Base-by-base conservation (phyloP, 1,140 invertebrate genomes). In the Drosophila aff. region DNA sequence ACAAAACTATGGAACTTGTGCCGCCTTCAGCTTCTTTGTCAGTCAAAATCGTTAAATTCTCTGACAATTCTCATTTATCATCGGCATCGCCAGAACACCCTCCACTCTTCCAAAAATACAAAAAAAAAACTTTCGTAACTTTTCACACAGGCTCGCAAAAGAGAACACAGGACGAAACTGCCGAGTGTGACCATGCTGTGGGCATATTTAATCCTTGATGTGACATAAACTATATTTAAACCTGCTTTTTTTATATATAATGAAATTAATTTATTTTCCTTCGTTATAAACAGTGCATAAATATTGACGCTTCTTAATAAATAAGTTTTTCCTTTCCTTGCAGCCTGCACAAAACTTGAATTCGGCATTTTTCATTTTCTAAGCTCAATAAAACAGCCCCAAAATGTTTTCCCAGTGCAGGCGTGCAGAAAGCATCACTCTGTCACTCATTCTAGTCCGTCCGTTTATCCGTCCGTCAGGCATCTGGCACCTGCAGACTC, bases 21-120 rank as follows among this genome's bases (percentile, higher is more conserved):
- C 44, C 36, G 62, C 44, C 23, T 50, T 38, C 36, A 40, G 18
- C 62, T 71, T 65, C 80, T 90, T 90, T 90, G 85, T 85, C 81
- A 82, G 76, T 90, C 86, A 82, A 75, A 90, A 90, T 85, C 79
- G 79, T 82, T 90, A 76, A 90, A 82, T 73, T 86, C 77, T 59
- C 79, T 68, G 79, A 76, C 79, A 82, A 82, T 90, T 86, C 74
- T 72, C 82, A 80, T 90, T 80, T 86, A 85, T 84, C 80, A 83
- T 89, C 52, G 76, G 77, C 59, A 58, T 59, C 41, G 23, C n/a
- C 58, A 36, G 52, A 36, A 47, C 7, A 26, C 11, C 18, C 41
- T 18, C 61, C 57, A 10, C 15, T 26, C 21, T 16, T 16, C 2
- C 13, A 16, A 62, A 62, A 40, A 50, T 11, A 16, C 1, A 61